phyloP scores from a whole-genome alignment of 2,888 invertebrate genomes.

The Mongoloraphidia duomilia region DNA sequence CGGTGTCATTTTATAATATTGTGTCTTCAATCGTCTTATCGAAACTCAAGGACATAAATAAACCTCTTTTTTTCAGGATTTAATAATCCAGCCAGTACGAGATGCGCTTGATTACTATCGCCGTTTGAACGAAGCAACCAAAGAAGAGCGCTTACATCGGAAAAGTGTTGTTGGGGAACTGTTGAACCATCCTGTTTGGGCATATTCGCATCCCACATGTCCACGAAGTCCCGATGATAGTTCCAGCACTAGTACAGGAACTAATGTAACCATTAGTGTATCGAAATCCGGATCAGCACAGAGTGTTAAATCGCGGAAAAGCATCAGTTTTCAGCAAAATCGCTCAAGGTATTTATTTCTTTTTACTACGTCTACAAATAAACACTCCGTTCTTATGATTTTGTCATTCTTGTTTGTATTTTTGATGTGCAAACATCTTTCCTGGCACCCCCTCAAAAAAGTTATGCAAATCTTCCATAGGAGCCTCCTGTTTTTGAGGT shows the following conservation, averaged over 20 bases:
- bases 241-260: slow-evolving; percentile 24
- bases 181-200: slow-evolving; percentile 23
- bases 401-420: too few species aligned
- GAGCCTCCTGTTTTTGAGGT: too few species aligned
- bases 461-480: too few species aligned
- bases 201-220: slow-evolving; percentile 27
- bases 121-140: slow-evolving; percentile 43
- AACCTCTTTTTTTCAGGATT: slow-evolving; percentile 30
- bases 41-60: background rate
- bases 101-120: slow-evolving; percentile 47
- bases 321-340: slow-evolving; percentile 30
- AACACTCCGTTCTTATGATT: too few species aligned
- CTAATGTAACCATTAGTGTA: slow-evolving; percentile 25
- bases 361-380: background rate
- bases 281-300: slow-evolving; percentile 34
- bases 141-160: slow-evolving; percentile 41
- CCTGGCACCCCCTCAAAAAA: too few species aligned
- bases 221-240: slow-evolving; percentile 32
- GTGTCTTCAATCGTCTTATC: background rate
- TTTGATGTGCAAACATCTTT: too few species aligned
- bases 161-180: slow-evolving; percentile 36
- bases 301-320: slow-evolving; percentile 38
- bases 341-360: slow-evolving; percentile 23
- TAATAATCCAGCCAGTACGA: slow-evolving; percentile 45
- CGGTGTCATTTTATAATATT: slow-evolving; percentile 1